phyloP scores from a whole-genome alignment of 35 echinoderm and acorn worm genomes.

The Hemicentrotus pulcherrimus region DNA sequence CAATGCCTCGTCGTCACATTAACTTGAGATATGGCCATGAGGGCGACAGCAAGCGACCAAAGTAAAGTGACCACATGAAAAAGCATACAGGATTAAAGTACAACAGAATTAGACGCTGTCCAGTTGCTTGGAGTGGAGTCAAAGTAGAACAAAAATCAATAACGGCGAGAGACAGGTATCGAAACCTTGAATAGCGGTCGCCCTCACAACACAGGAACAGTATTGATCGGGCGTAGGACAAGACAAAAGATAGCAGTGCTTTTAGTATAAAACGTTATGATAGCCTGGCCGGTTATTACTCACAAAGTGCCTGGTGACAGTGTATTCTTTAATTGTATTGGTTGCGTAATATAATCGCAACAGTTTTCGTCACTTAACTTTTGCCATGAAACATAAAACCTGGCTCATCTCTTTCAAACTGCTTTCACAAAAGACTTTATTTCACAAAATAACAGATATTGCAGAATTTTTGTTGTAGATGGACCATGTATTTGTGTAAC shows the following conservation, averaged over 20 bases:
- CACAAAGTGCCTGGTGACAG: neutral
- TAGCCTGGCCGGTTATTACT: neutral
- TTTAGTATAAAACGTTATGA: neutral
- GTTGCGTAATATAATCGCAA: neutral
- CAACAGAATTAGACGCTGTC: neutral
- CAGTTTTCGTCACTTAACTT: neutral
- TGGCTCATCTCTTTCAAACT: neutral
- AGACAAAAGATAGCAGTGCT: neutral
- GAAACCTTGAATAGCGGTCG: neutral
- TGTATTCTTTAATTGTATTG: neutral
- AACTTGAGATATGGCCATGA: conserved; percentile 3
- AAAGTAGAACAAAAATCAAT: conserved; percentile 30
- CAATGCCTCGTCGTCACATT: neutral
- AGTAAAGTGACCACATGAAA: neutral
- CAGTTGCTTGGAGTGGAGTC: neutral
- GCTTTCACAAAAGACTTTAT: neutral
- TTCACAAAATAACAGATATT: too few relatives aligned
- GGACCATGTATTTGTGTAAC: too few relatives aligned
- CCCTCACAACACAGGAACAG: conserved; percentile 17
- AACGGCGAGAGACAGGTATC: neutral
- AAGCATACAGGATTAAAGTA: neutral
- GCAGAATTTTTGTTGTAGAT: too few relatives aligned
- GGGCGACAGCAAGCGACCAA: neutral
- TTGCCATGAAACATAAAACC: neutral
- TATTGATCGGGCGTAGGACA: neutral